Base-by-base conservation (phyloP, 2,888 invertebrate species). In the Latrodectus hesperus region DNA sequence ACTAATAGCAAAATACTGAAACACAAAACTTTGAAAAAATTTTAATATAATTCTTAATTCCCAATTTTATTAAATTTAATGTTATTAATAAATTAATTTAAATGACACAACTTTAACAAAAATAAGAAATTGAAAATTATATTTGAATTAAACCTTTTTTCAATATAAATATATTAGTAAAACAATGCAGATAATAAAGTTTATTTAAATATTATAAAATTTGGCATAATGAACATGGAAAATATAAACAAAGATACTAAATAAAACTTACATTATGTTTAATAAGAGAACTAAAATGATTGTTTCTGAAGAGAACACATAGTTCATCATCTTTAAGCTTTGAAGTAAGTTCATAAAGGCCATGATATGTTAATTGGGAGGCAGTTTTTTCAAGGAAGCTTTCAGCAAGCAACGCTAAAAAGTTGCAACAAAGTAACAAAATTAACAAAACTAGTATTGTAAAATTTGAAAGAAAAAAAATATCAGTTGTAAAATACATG, bases 241-340 rank as follows among this genome's bases (percentile, higher is more conserved):
- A 38, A 38, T 38, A 38, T 38, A 38, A 1, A 38, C 38, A 38
- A 38, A 38, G 38, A 38, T 6, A 6, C 2, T 6, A 38, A 38
- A 38, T 38, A 38, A 38, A 49, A 70, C 60, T 14, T 90, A 94
- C 94, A 91, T 93, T 91, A 89, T 93, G 91, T 90, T 93, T 94
- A 89, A 92, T 92, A 22, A 94, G 91, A 9, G 93, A 94, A 84
- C 92, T 93, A 91, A 94, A 94, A 91, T 94, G 94, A 91, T 94
- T 94, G 91, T 94, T 94, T 87, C 94, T 91, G 91, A 94, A 94
- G 83, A 94, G 91, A 55, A 94, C 93, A 75, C 93, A 93, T 60
- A 94, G 90, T 90, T 94, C 93, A 60, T 92, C 92, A 14, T 93
- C 93, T 81, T 92, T 92, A 84, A 94, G 91, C 11, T 92, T 91